Base-by-base conservation (phyloP, 2,888 invertebrate genomes). In the Euplexia lucipara region DNA sequence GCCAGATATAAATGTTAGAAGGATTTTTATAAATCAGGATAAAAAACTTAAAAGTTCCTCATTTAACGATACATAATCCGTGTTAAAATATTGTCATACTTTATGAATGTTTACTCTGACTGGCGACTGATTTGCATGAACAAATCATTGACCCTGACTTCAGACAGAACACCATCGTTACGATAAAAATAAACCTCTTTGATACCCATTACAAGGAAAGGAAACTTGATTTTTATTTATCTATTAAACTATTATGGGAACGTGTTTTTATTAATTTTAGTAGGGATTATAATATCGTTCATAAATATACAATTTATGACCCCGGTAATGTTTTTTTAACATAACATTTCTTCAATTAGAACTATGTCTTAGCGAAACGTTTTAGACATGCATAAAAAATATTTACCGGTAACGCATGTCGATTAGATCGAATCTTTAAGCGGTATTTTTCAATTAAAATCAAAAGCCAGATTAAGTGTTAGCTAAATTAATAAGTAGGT, bases 91-190 rank as follows among this genome's bases (percentile, higher is more conserved):
- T 62, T 64, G 73, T 48, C 71, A 58, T 60, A 62, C 37, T 71
- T 72, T 63, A 54, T 62, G 62, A 48, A 49, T 78, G 75, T 81
- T 77, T 67, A 74, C 58, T 75, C 64, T 73, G 60, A 63, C 60
- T 53, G 67, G 60, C 44, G 37, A 56, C 61, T 75, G 67, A 84
- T 85, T 85, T 82, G 74, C 83, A 83, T 85, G 72, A 77, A 79
- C 64, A 79, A 79, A 71, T 68, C 60, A 74, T 78, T 78, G 82
- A 76, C 83, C 83, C 83, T 83, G 83, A 72, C 51, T 71, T 51
- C 48, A 54, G 62, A 69, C 63, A 60, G 73, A 75, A 76, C 71
- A 75, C 78, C 75, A 77, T 72, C 62, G 63, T 78, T 60, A 56
- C 42, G 72, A 78, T 77, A 65, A 0, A 65, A 64, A 77, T 75